Conservation (phyloP, 1,140 invertebrate genomes). For the Drosophila varians region DNA sequence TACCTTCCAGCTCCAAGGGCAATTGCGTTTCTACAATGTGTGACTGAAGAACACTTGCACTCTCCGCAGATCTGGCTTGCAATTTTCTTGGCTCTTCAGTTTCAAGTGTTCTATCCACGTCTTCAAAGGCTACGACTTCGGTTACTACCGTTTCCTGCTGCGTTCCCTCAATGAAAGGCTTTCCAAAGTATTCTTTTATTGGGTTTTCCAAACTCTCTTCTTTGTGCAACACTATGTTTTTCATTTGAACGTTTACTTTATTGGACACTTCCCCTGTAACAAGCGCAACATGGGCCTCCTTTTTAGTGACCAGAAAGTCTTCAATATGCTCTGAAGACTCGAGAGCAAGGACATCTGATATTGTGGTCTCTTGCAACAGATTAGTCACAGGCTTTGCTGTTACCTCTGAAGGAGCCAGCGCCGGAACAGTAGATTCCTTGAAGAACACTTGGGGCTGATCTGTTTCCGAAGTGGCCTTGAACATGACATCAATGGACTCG, state of each 20-base stretch:
- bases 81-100: background rate
- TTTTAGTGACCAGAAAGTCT: background rate
- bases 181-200: conserved; percentile 41
- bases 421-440: conserved; percentile 48
- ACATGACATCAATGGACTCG: conserved; percentile 35
- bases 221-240: conserved; percentile 50
- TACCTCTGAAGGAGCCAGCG: background rate
- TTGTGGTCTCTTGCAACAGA: conserved; percentile 28
- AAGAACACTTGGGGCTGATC: conserved; percentile 26
- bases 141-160: conserved; percentile 49
- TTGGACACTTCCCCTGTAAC: conserved; percentile 18
- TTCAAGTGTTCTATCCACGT: conserved; percentile 24
- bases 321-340: conserved; percentile 32
- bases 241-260: conserved; percentile 37
- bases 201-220: conserved; percentile 33
- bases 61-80: background rate
- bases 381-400: conserved; percentile 40
- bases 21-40: conserved; percentile 26
- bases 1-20: conserved; percentile 31
- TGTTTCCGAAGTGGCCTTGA: conserved; percentile 43
- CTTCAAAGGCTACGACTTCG: conserved; percentile 53
- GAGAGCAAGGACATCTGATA: conserved; percentile 27
- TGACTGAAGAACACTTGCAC: conserved; percentile 8
- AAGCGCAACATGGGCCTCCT: conserved; percentile 22
- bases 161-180: conserved; percentile 60